Percentiles rank a stretch among this genome's conserved stretches.
These are phyloP conservation scores for Dendrolimus houi DNA, from an alignment of 2,888 invertebrate genomes.

Conservation along the genomic window DNA sequence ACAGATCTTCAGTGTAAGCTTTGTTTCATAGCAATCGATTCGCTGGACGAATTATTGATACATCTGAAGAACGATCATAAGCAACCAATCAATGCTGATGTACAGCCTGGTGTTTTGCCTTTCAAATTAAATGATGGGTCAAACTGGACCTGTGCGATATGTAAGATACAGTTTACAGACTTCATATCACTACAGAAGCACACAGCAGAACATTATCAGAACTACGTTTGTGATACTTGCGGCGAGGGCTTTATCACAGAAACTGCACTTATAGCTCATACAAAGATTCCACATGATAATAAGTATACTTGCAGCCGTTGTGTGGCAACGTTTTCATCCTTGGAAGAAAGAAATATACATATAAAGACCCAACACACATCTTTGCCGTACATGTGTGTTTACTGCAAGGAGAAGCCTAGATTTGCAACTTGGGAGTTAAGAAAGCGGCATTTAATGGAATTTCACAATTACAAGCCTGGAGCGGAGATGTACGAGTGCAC, in stretches of 20 bases:
- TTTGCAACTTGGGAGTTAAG: constrained; percentile 64
- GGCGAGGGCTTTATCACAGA: constrained; percentile 67
- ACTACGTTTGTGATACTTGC: constrained; percentile 65
- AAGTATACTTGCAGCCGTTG: constrained; percentile 62
- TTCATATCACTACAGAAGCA: constrained; percentile 59
- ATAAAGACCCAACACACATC: constrained; percentile 61
- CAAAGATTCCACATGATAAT: constrained; percentile 58
- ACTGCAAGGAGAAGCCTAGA: constrained; percentile 62
- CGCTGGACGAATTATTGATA: constrained; percentile 47
- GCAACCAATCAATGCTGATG: constrained; percentile 58
- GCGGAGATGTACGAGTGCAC: constrained; percentile 67
- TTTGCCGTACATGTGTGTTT: constrained; percentile 58
- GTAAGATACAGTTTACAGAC: constrained; percentile 54
- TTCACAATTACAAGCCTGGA: constrained; percentile 60
- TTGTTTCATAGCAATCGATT: constrained; percentile 54
- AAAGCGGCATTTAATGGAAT: constrained; percentile 61
- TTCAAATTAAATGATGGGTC: constrained; percentile 61
- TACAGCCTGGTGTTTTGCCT: constrained; percentile 61
- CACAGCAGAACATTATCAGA: constrained; percentile 60
- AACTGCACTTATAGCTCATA: constrained; percentile 53
- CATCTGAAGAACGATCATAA: constrained; percentile 65
- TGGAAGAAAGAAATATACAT: constrained; percentile 56
- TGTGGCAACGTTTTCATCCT: constrained; percentile 55
- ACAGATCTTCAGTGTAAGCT: constrained; percentile 64
- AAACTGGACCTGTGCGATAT: constrained; percentile 61